Base-by-base conservation (phyloP, 2,113 vertebrate species). In the Corythornis cristatus region DNA sequence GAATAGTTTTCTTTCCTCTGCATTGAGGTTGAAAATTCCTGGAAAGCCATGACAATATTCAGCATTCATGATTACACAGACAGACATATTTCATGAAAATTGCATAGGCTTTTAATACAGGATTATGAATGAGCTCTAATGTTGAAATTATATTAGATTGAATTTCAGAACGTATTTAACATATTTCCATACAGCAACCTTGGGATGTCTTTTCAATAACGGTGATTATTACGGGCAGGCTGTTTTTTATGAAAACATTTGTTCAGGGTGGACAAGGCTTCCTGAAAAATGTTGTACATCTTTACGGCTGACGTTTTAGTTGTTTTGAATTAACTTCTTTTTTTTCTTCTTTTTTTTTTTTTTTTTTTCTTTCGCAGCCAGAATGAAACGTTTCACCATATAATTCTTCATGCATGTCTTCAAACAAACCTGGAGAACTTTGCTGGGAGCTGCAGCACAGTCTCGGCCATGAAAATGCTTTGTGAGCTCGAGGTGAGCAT, bases 181-280 rank as follows among this genome's bases (percentile, higher is more conserved):
- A 91, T 98, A 97, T 97, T 98, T 97, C 97, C 97, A 96, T 93
- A 88, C 86, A 93, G 97, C 77, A 97, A 96, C 86, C 89, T 96
- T 97, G 93, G 80, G 94, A 97, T 97, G 95, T 97, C 95, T 97
- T 96, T 95, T 97, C 95, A 96, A 86, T 96, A 97, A 96, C 87
- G 89, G 96, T 88, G 90, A 97, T 97, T 97, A 96, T 97, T 94
- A 97, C 84, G 25, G 94, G 87, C 95, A 96, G 94, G 92, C 87
- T 97, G 94, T 96, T 97, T 97, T 93, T 93, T 93, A 96, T 97
- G 95, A 97, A 98, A 98, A 97, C 97, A 98, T 97, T 97, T 96
- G 87, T 96, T 96, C 90, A 96, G 84, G 95, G 95, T 96, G 90
- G 93, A 97, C 93, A 96, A 96, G 91, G 54, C 93, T 97, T 98